phyloP scores from a whole-genome alignment of 37 sponge, comb jelly and placozoan species.

The Chondrilla cf. caribensis region DNA sequence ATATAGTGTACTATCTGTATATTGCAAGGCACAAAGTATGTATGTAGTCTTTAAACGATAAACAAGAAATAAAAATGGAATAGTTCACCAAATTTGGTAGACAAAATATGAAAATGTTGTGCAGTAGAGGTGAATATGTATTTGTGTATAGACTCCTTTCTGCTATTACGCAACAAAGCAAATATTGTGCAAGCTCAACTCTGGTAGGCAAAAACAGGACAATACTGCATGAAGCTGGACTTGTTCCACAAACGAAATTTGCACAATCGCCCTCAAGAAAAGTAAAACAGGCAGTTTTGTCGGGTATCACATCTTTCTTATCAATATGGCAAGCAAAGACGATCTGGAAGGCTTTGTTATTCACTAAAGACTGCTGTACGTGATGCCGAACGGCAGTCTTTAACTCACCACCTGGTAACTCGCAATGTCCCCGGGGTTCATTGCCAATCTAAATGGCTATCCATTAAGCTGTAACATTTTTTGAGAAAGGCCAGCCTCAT shows the following conservation, averaged over 20 bases:
- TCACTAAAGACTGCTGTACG: background rate
- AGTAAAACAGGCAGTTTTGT: background rate
- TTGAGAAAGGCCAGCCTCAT: background rate
- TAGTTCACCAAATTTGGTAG: too few relatives aligned
- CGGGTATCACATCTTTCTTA: background rate
- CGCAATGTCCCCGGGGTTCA: background rate
- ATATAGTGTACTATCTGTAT: too few relatives aligned
- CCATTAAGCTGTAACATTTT: background rate
- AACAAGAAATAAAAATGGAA: too few relatives aligned
- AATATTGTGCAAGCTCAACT: background rate
- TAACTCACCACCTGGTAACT: background rate
- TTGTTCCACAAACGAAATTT: background rate
- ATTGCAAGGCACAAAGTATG: too few relatives aligned
- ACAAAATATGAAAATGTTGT: too few relatives aligned
- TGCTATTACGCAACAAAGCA: too few relatives aligned
- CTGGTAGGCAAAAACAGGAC: background rate
- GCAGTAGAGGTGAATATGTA: too few relatives aligned
- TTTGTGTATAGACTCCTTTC: too few relatives aligned
- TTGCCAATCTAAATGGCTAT: background rate
- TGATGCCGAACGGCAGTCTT: conserved; percentile 2
- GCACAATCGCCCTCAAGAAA: background rate
- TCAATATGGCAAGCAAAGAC: background rate
- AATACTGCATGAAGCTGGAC: too few relatives aligned
- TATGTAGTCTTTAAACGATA: too few relatives aligned
- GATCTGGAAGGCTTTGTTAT: conserved; percentile 9